Base-by-base conservation (phyloP, 2,797 vertebrate genomes). In the Gobionotothen gibberifrons region DNA sequence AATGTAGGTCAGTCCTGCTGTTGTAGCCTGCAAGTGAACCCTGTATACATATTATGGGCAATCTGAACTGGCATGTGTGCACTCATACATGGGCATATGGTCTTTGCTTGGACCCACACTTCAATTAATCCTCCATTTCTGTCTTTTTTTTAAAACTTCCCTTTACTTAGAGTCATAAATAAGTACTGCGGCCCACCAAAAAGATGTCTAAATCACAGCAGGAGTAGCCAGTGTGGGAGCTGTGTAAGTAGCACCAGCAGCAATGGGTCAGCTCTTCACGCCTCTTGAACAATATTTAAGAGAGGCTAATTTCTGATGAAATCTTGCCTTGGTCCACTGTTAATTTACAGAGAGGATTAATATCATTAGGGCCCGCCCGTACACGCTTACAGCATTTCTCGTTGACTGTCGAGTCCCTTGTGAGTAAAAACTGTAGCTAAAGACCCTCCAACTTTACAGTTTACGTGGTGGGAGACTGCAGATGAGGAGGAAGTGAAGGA, bases 1-100 rank as follows among this genome's bases (percentile, higher is more conserved):
- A 92, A 94, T 93, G 85, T 95, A 94, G 94, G 94, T 94, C 94
- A 94, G 86, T 80, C 83, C 80, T 89, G 88, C 83, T 85, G 85
- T 72, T 85, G 69, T 87, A 81, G 62, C 88, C 89, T 42, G 63
- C 79, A 70, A 84, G 68, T 91, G 90, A 92, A 92, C 88, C 90
- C 85, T 81, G 69, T 61, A 87, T 85, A 90, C 74, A 84, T 57
- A 64, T 66, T 73, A 65, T 7, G 66, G 85, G 85, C 85, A 81
- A 84, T 81, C 59, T 68, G 48, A 87, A 74, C 54, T 87, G 83
- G 82, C 85, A 79, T 79, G 74, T 62, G 67, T 60, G 53, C 62
- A 17, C 65, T 69, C 46, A 2, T 58, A 74, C 46, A 64, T 58
- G 60, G 69, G 53, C 36, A 16, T 0, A 10, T 13, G 32, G 59